Base-by-base conservation (phyloP, 2,113 vertebrate species). In the Siniperca knerii region DNA sequence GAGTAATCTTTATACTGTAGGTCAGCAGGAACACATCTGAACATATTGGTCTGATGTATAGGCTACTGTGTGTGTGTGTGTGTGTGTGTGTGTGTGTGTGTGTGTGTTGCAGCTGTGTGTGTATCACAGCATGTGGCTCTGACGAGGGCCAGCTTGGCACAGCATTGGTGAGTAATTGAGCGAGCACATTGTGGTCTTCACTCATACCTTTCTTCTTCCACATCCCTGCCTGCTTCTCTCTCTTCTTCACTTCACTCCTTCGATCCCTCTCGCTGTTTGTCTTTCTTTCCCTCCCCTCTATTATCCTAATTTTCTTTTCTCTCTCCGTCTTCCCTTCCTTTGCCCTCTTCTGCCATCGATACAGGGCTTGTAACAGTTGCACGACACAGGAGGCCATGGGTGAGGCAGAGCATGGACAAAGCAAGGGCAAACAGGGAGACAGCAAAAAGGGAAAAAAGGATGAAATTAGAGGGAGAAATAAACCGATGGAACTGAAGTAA, bases 141-240 rank as follows among this genome's bases (percentile, higher is more conserved):
- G 89, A 80, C 44, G 64, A 81, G 44, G 74, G 64, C 91, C 91
- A 88, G 88, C 89, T 93, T 89, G 91, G 80, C 89, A 84, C 74
- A 74, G 73, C 58, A 33, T 66, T 86, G 80, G 54, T 86, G 90
- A 90, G 90, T 92, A 93, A 94, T 88, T 94, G 93, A 93, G 91
- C 72, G 81, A 81, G 82, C 88, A 84, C 90, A 90, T 86, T 86
- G 86, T 90, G 78, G 82, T 90, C 82, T 85, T 87, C 75, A 52
- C 73, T 90, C 72, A 61, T 29, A 15, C 40, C 55, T 82, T 79
- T 79, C 44, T 73, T 83, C 75, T 80, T 88, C 82, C 87, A 61
- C 75, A 68, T 83, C 81, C 76, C 67, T 69, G 64, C 37, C 60
- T 73, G 81, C 46, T 64, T 23, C 84, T 33, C 23, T 20, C 62